Percentiles rank a stretch among this genome's conserved stretches.
phyloP scores from a whole-genome alignment of 2,888 invertebrate species.

The Dasysyrphus tricinctus region DNA sequence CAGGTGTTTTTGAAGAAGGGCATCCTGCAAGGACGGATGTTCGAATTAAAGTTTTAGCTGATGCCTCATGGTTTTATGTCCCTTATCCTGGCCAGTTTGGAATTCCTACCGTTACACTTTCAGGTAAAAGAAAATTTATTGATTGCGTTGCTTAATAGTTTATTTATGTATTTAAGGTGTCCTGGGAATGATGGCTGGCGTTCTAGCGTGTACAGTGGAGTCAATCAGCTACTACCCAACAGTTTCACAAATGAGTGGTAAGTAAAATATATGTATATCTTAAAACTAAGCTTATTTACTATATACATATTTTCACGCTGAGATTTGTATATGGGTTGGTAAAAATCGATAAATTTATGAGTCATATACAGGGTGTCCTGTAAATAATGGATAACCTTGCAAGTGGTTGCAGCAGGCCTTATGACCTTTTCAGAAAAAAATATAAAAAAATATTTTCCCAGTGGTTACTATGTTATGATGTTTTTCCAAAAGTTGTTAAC shows the following conservation, averaged over 20 bases:
- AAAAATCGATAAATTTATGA: no score
- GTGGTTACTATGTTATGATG: no score
- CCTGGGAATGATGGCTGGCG: constrained; percentile 91
- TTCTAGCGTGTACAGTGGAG: constrained; percentile 91
- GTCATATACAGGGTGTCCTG: no score
- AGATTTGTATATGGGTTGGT: no score
- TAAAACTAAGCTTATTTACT: no score
- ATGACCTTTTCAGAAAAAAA: no score
- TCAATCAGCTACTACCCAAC: constrained; percentile 96
- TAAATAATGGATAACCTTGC: no score
- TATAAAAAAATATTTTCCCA: no score
- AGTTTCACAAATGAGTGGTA: constrained; percentile 92
- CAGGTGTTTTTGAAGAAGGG: constrained; percentile 86
- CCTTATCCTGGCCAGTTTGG: constrained; percentile 95
- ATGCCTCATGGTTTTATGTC: constrained; percentile 91
- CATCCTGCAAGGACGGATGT: constrained; percentile 90
- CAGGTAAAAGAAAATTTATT: constrained; percentile 75
- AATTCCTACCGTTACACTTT: constrained; percentile 87
- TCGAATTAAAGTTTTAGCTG: constrained; percentile 87
- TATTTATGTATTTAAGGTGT: constrained; percentile 85
- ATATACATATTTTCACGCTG: no score
- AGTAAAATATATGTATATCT: constrained; percentile 10
- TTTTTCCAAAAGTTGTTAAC: no score
- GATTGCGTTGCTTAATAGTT: background rate
- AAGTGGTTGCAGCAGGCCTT: no score